These are phyloP conservation scores for Atherinomorus stipes DNA, from an alignment of 2,113 vertebrate species.

Conservation along the genomic window DNA sequence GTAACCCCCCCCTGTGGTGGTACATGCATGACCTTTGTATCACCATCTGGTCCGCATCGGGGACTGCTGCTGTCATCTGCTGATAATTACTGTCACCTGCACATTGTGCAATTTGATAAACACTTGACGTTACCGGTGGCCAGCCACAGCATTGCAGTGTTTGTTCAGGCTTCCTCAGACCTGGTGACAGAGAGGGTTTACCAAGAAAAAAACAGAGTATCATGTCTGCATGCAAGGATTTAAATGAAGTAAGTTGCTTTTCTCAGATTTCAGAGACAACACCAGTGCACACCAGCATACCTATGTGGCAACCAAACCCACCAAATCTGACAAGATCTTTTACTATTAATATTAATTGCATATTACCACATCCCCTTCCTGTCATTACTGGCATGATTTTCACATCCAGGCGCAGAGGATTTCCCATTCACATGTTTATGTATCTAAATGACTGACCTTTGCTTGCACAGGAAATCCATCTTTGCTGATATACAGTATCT, in stretches of 20 bases:
- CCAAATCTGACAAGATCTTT: conserved; percentile 1
- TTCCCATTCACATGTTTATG: conserved; percentile 77
- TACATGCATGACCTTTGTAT: conserved; percentile 86
- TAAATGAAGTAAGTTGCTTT: conserved; percentile 38
- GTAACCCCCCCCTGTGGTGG: conserved; percentile 69
- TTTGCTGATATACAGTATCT: conserved; percentile 83
- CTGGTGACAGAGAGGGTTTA: conserved; percentile 29
- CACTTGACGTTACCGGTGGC: conserved; percentile 79
- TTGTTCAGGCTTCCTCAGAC: conserved; percentile 61
- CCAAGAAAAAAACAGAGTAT: not conserved
- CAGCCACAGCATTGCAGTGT: conserved; percentile 46
- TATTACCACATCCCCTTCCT: conserved; percentile 48
- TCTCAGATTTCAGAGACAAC: conserved; percentile 17
- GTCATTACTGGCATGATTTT: conserved; percentile 44
- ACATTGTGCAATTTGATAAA: conserved; percentile 78
- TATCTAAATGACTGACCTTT: conserved; percentile 81
- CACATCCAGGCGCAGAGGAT: conserved; percentile 57
- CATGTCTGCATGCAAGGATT: conserved; percentile 17
- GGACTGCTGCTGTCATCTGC: conserved; percentile 89
- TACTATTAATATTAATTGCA: not conserved
- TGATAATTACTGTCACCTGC: conserved; percentile 95
- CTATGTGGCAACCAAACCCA: not conserved
- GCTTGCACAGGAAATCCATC: conserved; percentile 82
- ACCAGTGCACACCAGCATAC: conserved; percentile 19
- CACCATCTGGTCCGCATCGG: conserved; percentile 89